Base-by-base conservation (phyloP, 2,797 vertebrate species). In the Champsocephalus gunnari region DNA sequence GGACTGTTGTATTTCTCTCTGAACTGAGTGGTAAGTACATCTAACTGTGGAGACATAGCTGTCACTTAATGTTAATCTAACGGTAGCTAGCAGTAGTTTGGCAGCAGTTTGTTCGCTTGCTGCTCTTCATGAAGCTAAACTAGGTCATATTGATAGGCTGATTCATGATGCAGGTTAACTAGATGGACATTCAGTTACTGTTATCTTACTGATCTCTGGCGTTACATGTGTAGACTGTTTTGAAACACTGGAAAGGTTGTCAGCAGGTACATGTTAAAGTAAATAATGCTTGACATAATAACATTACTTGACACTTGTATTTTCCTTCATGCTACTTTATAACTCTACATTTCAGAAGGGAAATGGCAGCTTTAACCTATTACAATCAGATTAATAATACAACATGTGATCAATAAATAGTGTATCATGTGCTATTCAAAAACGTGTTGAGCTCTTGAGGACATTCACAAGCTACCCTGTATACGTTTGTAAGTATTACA, bases 1-100 rank as follows among this genome's bases (percentile, higher is more conserved):
- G 45, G 41, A 43, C 34, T 60, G 12, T 17, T 9, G 0, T 3
- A 3, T 45, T 58, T 48, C 16, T 61, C 66, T 68, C 43, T 55
- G 45, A 12, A n/a, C 49, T 68, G 34, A 83, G 83, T 78, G 90
- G 92, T 93, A 16, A 88, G 91, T 87, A 16, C 67, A 12, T 28
- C 49, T 47, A 9, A 49, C 17, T 9, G 1, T n/a, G 11, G 9
- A 43, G 32, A 3, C 0, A 13, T 1, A 34, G 28, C 64, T 68
- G 49, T 51, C 53, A 65, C 8, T 50, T 9, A 57, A 12, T 24
- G 66, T 66, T 78, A 45, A 44, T 7, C 51, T 13, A 6, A 16
- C 44, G 34, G 1, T 24, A 14, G 53, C 13, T 32, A 56, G 24
- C 60, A 24, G 43, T 0, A 17, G 59, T 16, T 38, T 63, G 38